Base-by-base conservation (phyloP, 2,113 vertebrate genomes). In the Calidris pygmaea region DNA sequence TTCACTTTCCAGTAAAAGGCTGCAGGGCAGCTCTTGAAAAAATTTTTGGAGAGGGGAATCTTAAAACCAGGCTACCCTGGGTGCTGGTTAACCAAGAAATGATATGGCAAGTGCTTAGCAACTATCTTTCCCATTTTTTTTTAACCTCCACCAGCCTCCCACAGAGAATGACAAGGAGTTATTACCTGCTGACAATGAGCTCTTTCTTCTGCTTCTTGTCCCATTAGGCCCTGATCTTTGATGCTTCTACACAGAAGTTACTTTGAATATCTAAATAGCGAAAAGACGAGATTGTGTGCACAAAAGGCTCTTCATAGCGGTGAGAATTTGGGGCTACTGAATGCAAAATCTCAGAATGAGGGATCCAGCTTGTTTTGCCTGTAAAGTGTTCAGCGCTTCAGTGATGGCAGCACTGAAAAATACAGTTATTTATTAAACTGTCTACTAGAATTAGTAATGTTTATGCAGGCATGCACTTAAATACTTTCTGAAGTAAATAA, bases 171-270 rank as follows among this genome's bases (percentile, higher is more conserved):
- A 96, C 95, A 96, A 96, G 85, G 95, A 96, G 92, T 96, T 94
- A 97, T 97, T 96, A 96, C 87, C 87, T 96, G 19, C 85, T 91
- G 95, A 96, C 95, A 96, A 95, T 84, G 94, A 97, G 94, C 96
- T 96, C 96, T 93, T 95, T 95, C 96, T 97, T 95, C 91, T 90
- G 91, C 79, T 96, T 74, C 95, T 95, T 93, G 95, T 96, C 93
- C 95, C 94, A 96, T 93, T 90, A 96, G 96, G 96, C 92, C 93
- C 92, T 92, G 93, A 96, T 96, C 96, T 95, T 94, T 92, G 85
- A 89, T 84, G 88, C 79, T 86, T 83, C 90, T 90, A 83, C 88
- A 94, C 75, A 60, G 91, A 56, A 95, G 92, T 67, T 55, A 53
- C 20, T 95, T 41, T 67, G 90, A 94, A 93, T 96, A 93, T 48